phyloP scores from a whole-genome alignment of 1,140 invertebrate species.

The Chymomyza costata region DNA sequence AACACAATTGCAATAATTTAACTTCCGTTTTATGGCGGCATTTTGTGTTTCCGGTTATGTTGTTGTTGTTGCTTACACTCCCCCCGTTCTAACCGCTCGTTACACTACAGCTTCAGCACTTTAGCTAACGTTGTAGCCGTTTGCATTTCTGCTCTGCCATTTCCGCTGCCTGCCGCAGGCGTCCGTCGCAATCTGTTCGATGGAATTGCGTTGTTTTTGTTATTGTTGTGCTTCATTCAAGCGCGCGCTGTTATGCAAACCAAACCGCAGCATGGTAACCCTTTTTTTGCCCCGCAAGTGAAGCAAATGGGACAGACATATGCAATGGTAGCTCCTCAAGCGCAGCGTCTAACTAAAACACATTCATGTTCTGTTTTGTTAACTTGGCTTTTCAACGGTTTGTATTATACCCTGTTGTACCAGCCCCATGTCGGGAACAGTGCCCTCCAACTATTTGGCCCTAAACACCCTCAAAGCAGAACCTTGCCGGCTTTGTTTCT shows the following conservation, averaged over 20 bases:
- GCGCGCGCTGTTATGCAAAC: conserved; percentile 22
- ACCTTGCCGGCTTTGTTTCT: not conserved
- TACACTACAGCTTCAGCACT: too few relatives aligned
- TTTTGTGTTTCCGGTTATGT: conserved; percentile 63
- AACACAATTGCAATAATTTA: conserved; percentile 67
- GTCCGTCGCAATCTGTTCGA: conserved; percentile 45
- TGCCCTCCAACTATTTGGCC: conserved; percentile 28
- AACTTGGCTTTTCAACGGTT: too few relatives aligned
- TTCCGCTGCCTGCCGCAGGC: not conserved
- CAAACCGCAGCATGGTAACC: conserved; percentile 5
- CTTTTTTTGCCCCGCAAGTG: too few relatives aligned
- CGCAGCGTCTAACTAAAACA: conserved; percentile 27
- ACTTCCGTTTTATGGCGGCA: conserved; percentile 64
- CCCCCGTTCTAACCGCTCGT: not conserved
- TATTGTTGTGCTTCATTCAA: conserved; percentile 27
- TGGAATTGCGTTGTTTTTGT: conserved; percentile 19
- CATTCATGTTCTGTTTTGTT: conserved; percentile 48
- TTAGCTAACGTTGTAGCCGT: conserved; percentile 23
- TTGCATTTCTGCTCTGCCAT: conserved; percentile 44
- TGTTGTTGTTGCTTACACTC: not conserved
- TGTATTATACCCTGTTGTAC: too few relatives aligned
- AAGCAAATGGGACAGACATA: too few relatives aligned
- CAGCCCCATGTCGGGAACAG: not conserved
- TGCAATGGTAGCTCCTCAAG: conserved; percentile 6
- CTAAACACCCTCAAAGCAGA: conserved; percentile 24